phyloP scores from a whole-genome alignment of 2,888 invertebrate genomes.

The Ochropleura plecta region DNA sequence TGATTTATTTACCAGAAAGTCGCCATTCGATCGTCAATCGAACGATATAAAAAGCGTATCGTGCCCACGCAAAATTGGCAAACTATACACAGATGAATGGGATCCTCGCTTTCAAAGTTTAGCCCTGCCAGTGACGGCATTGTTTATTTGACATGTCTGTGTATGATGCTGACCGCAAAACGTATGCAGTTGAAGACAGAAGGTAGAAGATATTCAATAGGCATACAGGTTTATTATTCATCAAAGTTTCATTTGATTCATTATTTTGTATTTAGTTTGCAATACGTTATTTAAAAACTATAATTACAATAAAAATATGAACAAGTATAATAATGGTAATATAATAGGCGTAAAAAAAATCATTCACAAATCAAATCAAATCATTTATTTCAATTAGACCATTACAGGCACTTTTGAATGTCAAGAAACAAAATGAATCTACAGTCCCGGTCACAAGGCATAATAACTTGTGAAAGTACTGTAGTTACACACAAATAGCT shows the following conservation, averaged over 20 bases:
- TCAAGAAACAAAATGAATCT: no score
- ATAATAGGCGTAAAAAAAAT: no score
- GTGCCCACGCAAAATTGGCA: slow-evolving; percentile 68
- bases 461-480: no score
- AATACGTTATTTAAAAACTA: no score
- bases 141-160: slow-evolving; percentile 45
- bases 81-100: slow-evolving; percentile 68
- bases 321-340: no score
- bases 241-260: not conserved
- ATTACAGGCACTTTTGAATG: no score
- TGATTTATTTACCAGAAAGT: not conserved
- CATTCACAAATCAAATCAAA: no score
- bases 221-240: not conserved
- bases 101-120: slow-evolving; percentile 62
- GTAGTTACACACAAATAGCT: no score
- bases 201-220: not conserved
- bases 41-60: slow-evolving; percentile 55
- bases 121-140: slow-evolving; percentile 41
- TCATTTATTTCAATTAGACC: no score
- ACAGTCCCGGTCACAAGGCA: no score
- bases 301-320: no score
- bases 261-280: no score
- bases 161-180: slow-evolving; percentile 14
- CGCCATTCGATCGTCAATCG: slow-evolving; percentile 48
- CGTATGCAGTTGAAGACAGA: slow-evolving; percentile 4